phyloP scores from a whole-genome alignment of 2,888 invertebrate species.

The Perithous albicinctus region DNA sequence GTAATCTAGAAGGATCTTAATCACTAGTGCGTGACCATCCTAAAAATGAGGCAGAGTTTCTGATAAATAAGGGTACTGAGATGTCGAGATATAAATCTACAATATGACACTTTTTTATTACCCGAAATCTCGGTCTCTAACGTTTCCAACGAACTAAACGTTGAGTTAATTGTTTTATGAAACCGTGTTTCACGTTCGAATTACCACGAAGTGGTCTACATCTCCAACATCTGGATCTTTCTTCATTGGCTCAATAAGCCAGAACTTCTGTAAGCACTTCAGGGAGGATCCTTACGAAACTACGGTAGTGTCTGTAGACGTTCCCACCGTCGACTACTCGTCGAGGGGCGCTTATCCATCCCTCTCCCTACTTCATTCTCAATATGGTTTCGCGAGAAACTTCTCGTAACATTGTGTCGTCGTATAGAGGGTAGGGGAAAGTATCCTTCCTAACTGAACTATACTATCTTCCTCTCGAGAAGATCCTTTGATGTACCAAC shows the following conservation, averaged over 20 bases:
- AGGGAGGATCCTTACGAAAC: conserved; percentile 35
- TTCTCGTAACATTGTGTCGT: conserved; percentile 46
- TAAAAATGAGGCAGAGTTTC: not conserved
- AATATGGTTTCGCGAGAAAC: conserved; percentile 45
- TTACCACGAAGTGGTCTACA: conserved; percentile 8
- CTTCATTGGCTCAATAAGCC: conserved; percentile 25
- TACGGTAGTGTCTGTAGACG: not conserved
- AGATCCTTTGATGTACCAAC: conserved; percentile 58
- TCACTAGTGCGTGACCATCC: not conserved
- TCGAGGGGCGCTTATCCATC: conserved; percentile 28
- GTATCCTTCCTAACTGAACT: conserved; percentile 17
- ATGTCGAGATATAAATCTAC: not conserved
- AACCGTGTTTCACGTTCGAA: conserved; percentile 42
- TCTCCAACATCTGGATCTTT: conserved; percentile 34
- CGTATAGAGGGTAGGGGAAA: not conserved
- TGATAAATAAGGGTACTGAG: too few relatives aligned
- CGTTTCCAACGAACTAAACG: not conserved
- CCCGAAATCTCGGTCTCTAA: not conserved
- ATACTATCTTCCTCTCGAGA: conserved; percentile 26
- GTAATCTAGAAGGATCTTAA: not conserved
- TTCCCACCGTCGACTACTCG: not conserved
- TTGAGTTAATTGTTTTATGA: conserved; percentile 24
- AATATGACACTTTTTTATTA: not conserved
- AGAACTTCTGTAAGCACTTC: conserved; percentile 19
- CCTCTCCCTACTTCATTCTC: not conserved